A percentile compares a stretch with the other conserved stretches of the same genome.
phyloP scores from a whole-genome alignment of 2,113 vertebrate species.

The Elgaria multicarinata region DNA sequence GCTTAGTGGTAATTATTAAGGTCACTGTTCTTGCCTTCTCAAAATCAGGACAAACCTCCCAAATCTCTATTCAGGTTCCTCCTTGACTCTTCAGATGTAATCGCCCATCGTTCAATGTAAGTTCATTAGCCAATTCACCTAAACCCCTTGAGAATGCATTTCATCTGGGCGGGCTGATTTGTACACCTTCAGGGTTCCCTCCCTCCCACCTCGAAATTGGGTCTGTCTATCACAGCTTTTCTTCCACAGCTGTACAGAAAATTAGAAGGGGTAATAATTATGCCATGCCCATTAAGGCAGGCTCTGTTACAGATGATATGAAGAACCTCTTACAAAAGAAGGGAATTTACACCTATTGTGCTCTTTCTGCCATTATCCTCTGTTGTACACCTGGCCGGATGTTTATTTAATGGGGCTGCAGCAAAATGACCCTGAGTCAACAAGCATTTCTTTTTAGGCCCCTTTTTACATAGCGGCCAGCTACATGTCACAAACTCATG shows the following conservation, averaged over 20 bases:
- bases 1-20: conserved; percentile 15
- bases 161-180: conserved; percentile 2
- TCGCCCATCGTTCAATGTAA: conserved; percentile 23
- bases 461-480: neutral
- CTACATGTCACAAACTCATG: neutral
- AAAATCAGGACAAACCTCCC: conserved; percentile 1
- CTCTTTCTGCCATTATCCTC: neutral
- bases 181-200: neutral
- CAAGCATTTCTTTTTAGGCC: neutral
- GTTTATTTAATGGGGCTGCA: neutral
- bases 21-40: conserved; percentile 11
- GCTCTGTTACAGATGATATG: conserved; percentile 14
- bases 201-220: neutral
- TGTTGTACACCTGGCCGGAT: conserved; percentile 6
- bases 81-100: conserved; percentile 19
- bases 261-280: conserved; percentile 11
- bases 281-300: neutral
- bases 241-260: neutral
- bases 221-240: conserved; percentile 9
- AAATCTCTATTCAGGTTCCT: conserved; percentile 22
- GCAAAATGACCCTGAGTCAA: neutral
- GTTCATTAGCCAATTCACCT: conserved; percentile 27
- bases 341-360: neutral
- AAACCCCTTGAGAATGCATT: conserved; percentile 6
- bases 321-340: conserved; percentile 2